These are phyloP conservation scores for Lycaena phlaeas DNA, from an alignment of 2,888 invertebrate species.

Conservation along the genomic window DNA sequence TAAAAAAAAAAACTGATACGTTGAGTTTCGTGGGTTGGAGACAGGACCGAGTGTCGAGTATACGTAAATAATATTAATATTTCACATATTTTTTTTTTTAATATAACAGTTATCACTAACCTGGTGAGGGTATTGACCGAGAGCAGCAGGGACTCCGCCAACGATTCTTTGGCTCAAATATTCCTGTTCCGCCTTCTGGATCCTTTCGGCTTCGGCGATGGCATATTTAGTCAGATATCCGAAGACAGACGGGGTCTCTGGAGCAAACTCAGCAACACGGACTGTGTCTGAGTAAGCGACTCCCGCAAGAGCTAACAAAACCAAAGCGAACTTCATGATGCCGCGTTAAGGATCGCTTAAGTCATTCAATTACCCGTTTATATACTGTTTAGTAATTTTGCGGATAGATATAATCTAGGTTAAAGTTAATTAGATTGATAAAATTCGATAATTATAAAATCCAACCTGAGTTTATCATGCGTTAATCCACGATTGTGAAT, in stretches of 20 bases:
- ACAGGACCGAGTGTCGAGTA: too few species aligned
- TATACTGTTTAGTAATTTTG: too few species aligned
- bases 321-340: constrained; percentile 22
- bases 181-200: constrained; percentile 26
- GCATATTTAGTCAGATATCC: constrained; percentile 29
- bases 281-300: constrained; percentile 14
- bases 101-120: too few species aligned
- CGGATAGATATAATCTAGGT: background rate
- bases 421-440: constrained; percentile 4
- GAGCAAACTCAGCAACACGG: constrained; percentile 13
- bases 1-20: too few species aligned
- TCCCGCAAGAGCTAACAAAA: constrained; percentile 20
- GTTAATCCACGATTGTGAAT: background rate
- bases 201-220: constrained; percentile 28
- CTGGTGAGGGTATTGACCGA: constrained; percentile 30
- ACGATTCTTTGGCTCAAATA: constrained; percentile 26
- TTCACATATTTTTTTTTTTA: too few species aligned
- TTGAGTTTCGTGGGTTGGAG: too few species aligned
- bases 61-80: too few species aligned
- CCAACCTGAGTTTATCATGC: background rate
- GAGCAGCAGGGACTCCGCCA: constrained; percentile 28
- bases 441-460: constrained; percentile 1
- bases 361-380: too few species aligned
- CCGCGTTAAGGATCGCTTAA: too few species aligned
- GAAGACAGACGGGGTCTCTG: constrained; percentile 13